Evolutionary conservation across 2,797 vertebrate genomes (phyloP), one percentile per base, ranked within the genome.

Genomic region (Pogonophryne albipinna): DNA sequence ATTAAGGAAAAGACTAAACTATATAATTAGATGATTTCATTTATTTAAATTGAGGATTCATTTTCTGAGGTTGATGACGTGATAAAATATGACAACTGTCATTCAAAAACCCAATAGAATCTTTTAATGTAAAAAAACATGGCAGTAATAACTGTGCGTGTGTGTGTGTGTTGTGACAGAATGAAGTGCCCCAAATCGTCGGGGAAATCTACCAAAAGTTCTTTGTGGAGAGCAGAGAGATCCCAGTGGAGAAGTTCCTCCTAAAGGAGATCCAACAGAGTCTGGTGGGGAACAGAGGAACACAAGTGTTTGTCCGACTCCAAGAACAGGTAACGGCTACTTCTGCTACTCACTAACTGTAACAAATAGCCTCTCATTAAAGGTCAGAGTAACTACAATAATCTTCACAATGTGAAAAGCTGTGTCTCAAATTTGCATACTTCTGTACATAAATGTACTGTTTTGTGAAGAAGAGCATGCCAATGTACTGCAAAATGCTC

Each of bases 151-250:
- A 38, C 8, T 38, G 34, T 70, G n/a, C 61, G 5, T 56, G 20
- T 4, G 52, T 55, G 52, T 55, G n/a, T n/a, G 4, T 79, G 17
- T 16, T 69, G 49, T 31, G 38, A 58, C 86, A 96, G 95, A 95
- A 86, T 58, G 95, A 96, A 72, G 95, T 96, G 46, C 93, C 95
- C 84, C 97, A 98, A 71, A 92, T 99, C 27, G 98, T 99, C 27
- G 97, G 98, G 49, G 98, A 99, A 94, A 99, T 99, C 94, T 99
- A 99, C 91, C 98, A 99, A 90, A 97, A 99, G 90, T 99, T 96
- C 92, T 99, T 99, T 92, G 97, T 99, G 86, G 97, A 99, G 91
- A 97, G 94, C 94, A 95, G 94, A 84, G 98, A 99, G 88, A 99
- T 99, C 90, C 92, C 96, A 0, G 97, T 99, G 92, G 98, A 99